phyloP scores from a whole-genome alignment of 2,113 vertebrate species.

The Scytalopus superciliaris region DNA sequence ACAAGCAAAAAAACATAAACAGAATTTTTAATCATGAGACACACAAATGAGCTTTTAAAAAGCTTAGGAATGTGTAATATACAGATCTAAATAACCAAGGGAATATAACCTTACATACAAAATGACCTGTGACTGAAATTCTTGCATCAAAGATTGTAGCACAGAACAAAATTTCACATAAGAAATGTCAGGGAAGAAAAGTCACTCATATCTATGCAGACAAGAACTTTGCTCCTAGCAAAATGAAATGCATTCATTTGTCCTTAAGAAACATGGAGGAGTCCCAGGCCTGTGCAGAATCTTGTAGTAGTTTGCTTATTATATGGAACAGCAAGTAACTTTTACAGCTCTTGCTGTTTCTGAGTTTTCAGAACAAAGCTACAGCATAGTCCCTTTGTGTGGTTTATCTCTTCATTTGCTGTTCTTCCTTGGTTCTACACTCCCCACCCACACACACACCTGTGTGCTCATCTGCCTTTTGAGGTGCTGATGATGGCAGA shows the following conservation, averaged over 20 bases:
- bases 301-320: background rate
- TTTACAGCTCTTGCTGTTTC: background rate
- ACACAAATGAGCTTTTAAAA: slow-evolving; percentile 30
- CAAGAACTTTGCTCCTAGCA: background rate
- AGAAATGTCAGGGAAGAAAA: background rate
- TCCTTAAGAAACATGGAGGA: background rate
- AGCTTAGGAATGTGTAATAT: background rate
- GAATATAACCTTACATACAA: background rate
- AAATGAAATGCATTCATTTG: background rate
- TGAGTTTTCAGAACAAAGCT: slow-evolving; percentile 45
- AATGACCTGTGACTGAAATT: background rate
- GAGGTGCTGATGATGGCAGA: background rate
- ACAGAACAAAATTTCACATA: background rate
- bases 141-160: background rate
- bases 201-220: background rate
- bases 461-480: background rate
- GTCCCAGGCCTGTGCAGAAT: background rate
- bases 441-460: slow-evolving; percentile 46
- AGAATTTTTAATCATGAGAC: slow-evolving; percentile 50
- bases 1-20: slow-evolving; percentile 46
- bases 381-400: slow-evolving; percentile 32
- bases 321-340: slow-evolving; percentile 2
- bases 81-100: background rate
- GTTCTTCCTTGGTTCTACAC: slow-evolving; percentile 5
- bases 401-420: slow-evolving; percentile 41